phyloP scores from a whole-genome alignment of 2,888 invertebrate genomes.

The Boloria selene region DNA sequence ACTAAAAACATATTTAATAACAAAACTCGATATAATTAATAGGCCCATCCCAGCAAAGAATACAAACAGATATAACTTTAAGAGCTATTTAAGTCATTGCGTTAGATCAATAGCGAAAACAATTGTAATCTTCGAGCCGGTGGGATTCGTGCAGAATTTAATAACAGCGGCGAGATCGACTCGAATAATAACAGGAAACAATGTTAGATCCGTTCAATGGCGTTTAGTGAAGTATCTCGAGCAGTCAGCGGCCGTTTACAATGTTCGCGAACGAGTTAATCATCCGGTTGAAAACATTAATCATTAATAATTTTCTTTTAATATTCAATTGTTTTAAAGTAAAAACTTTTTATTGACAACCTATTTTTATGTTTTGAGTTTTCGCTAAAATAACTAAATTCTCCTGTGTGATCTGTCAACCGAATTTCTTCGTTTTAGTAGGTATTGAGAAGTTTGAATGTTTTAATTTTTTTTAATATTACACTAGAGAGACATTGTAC shows the following conservation, averaged over 20 bases:
- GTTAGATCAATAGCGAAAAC: conserved; percentile 26
- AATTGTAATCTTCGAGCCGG: conserved; percentile 34
- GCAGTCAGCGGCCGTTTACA: conserved; percentile 22
- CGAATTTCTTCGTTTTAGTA: too few species aligned
- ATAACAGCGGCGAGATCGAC: conserved; percentile 30
- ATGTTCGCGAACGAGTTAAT: background rate
- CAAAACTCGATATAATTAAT: too few species aligned
- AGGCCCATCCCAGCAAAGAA: background rate
- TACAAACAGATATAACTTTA: background rate
- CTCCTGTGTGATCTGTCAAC: too few species aligned
- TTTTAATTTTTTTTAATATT: too few species aligned
- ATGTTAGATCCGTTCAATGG: conserved; percentile 29
- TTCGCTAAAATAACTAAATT: too few species aligned
- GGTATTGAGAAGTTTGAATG: too few species aligned
- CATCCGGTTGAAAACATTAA: background rate
- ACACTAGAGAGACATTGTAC: too few species aligned
- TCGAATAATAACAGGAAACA: conserved; percentile 37
- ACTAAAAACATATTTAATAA: too few species aligned
- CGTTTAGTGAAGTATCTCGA: conserved; percentile 26
- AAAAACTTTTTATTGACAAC: background rate
- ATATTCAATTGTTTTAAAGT: background rate
- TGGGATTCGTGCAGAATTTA: conserved; percentile 38
- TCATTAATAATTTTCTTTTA: background rate
- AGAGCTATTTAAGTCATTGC: background rate
- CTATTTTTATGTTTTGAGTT: too few species aligned